These are phyloP conservation scores for Thaumetopoea pityocampa DNA, from an alignment of 1,140 invertebrate genomes.

Conservation along the genomic window DNA sequence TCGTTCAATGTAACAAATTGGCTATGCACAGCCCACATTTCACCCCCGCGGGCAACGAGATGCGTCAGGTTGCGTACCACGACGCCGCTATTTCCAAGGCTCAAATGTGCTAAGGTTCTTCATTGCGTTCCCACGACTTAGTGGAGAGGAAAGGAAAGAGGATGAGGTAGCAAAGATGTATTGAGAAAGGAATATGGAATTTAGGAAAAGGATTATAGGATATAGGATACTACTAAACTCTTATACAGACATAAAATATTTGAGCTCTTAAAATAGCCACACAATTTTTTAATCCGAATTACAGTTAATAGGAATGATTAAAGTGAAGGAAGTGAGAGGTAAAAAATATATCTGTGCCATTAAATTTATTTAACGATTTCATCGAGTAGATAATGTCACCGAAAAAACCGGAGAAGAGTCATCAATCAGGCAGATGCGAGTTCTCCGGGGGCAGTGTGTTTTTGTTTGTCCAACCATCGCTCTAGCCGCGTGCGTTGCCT, in stretches of 20 bases:
- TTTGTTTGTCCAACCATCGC: conserved; percentile 17
- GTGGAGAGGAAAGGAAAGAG: too few species aligned
- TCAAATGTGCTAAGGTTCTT: too few species aligned
- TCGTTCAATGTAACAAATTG: too few species aligned
- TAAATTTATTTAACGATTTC: conserved; percentile 20
- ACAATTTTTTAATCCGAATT: neutral
- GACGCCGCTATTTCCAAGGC: too few species aligned
- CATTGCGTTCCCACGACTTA: too few species aligned
- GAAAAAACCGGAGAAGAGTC: conserved; percentile 13
- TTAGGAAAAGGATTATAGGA: too few species aligned
- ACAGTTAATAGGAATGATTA: conserved; percentile 1
- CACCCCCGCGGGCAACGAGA: too few species aligned
- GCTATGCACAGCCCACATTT: too few species aligned
- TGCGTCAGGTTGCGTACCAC: too few species aligned
- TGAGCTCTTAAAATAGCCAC: neutral
- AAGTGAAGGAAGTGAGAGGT: conserved; percentile 6
- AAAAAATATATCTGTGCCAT: conserved; percentile 15
- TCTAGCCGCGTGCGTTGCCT: neutral
- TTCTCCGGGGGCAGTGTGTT: conserved; percentile 10
- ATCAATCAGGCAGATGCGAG: conserved; percentile 15
- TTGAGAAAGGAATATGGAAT: too few species aligned
- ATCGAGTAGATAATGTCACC: conserved; percentile 19
- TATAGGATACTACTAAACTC: too few species aligned
- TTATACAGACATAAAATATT: neutral
- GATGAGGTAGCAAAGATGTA: too few species aligned